phyloP scores from a whole-genome alignment of 2,888 invertebrate species.

The Parapristionchus giblindavisi region DNA sequence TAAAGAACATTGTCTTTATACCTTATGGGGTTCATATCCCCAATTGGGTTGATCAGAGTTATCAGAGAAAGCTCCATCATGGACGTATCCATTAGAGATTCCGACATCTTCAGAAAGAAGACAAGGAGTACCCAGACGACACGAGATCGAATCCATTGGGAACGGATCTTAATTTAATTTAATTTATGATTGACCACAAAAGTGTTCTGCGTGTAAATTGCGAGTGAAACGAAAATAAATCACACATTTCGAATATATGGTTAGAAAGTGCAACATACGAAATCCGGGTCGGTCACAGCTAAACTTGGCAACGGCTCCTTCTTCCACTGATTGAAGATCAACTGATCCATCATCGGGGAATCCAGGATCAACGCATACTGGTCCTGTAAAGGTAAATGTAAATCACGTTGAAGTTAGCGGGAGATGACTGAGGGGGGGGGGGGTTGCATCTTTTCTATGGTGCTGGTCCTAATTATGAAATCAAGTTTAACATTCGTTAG shows the following conservation, averaged over 20 bases:
- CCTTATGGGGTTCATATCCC: conserved; percentile 75
- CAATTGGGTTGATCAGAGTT: conserved; percentile 79
- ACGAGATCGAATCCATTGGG: conserved; percentile 61
- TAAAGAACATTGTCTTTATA: too few species aligned
- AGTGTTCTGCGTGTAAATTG: not conserved
- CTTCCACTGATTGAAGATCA: conserved; percentile 77
- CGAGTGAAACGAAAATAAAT: too few species aligned
- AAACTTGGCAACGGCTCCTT: conserved; percentile 87
- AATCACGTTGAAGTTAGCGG: too few species aligned
- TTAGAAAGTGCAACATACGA: conserved; percentile 17
- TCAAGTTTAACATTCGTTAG: not conserved
- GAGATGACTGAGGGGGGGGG: too few species aligned
- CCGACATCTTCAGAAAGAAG: conserved; percentile 90
- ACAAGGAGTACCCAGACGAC: conserved; percentile 83
- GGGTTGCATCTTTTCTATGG: not conserved
- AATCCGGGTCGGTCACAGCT: conserved; percentile 86
- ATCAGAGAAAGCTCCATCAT: conserved; percentile 84
- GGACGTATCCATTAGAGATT: conserved; percentile 87
- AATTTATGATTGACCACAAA: not conserved
- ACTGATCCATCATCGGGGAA: conserved; percentile 91
- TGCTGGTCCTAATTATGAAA: not conserved
- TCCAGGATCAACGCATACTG: conserved; percentile 94
- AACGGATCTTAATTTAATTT: conserved; percentile 54
- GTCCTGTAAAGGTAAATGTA: conserved; percentile 73
- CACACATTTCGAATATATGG: not conserved